Evolutionary conservation across 2,797 vertebrate genomes (phyloP).

Genomic region (Danio choprae): DNA sequence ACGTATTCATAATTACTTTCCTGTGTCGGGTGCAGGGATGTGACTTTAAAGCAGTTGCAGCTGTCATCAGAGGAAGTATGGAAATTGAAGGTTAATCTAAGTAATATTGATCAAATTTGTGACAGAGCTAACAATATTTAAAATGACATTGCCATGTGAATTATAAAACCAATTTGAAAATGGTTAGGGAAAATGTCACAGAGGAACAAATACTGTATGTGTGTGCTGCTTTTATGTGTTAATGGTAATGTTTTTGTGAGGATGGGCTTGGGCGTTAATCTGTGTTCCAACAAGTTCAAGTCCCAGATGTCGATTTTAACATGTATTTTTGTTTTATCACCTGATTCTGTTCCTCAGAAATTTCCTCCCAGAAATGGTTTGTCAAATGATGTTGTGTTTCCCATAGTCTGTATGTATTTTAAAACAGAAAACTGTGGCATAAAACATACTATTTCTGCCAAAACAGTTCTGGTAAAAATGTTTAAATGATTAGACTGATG

Average conservation of each 20-base stretch:
- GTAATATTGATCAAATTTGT: slow-evolving; percentile 50
- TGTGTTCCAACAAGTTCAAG: background rate
- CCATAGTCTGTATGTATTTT: background rate
- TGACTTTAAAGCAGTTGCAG: slow-evolving; percentile 33
- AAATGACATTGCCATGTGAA: slow-evolving; percentile 64
- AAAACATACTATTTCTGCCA: background rate
- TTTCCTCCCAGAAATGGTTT: background rate
- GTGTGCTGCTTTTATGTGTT: slow-evolving; percentile 2
- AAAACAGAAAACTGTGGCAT: background rate
- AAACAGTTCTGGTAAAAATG: background rate
- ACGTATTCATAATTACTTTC: slow-evolving; percentile 69
- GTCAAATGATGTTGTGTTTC: background rate
- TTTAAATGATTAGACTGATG: background rate
- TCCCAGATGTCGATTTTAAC: background rate
- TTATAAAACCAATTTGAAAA: slow-evolving; percentile 53
- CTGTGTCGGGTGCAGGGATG: slow-evolving; percentile 64
- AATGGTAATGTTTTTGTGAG: background rate
- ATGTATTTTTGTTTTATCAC: background rate
- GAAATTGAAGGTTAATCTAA: slow-evolving; percentile 45
- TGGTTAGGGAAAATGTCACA: background rate
- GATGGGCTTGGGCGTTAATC: background rate
- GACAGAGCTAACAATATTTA: slow-evolving; percentile 23
- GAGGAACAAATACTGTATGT: background rate
- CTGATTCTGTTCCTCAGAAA: background rate
- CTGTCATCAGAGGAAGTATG: slow-evolving; percentile 54